Evolutionary conservation across 2,888 invertebrate species (phyloP), one percentile per base, ranked within the genome.

Genomic region (Drosophila borborema): DNA sequence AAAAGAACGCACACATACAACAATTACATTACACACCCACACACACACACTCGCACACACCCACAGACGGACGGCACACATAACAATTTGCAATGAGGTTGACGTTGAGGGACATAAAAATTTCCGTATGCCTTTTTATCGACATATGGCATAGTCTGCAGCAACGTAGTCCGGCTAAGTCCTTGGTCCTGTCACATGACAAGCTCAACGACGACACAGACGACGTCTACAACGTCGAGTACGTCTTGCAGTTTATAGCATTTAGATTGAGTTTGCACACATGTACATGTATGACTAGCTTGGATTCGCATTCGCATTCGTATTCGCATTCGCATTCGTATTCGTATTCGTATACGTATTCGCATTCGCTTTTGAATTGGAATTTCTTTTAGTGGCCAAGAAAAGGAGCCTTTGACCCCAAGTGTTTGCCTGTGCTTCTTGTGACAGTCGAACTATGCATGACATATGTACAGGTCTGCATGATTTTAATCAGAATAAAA

Each of bases 21-120:
- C 54, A 55, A 41, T 31, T 56, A 62, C 64, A 31, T 43, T 14
- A 72, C 51, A 51, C 56, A 48, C 55, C 67, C 38, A 53, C 56
- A 58, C 54, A 53, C 36, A 14, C 51, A 46, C 54, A 10, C 3
- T 34, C 40, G 34, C 28, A 60, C 53, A 43, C 51, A 48, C 34
- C 6, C 51, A 54, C 54, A n/a, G 20, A 48, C 31, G 41, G 23
- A 12, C 56, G 23, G 64, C 64, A 59, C 67, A 80, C 77, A 78
- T 68, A 79, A 81, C 79, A 82, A 79, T 76, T 82, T 89, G 81
- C 86, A 88, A 88, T 88, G 74, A 79, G 86, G 82, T 82, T 82
- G 83, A 81, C 78, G 89, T 80, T 86, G 82, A 86, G 81, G 89
- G 83, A 90, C 91, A 86, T 90, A 84, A 79, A 90, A 90, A 91